Percentiles rank a stretch among this genome's conserved stretches.
phyloP scores from a whole-genome alignment of 2,797 vertebrate genomes.

The Erethizon dorsatum region DNA sequence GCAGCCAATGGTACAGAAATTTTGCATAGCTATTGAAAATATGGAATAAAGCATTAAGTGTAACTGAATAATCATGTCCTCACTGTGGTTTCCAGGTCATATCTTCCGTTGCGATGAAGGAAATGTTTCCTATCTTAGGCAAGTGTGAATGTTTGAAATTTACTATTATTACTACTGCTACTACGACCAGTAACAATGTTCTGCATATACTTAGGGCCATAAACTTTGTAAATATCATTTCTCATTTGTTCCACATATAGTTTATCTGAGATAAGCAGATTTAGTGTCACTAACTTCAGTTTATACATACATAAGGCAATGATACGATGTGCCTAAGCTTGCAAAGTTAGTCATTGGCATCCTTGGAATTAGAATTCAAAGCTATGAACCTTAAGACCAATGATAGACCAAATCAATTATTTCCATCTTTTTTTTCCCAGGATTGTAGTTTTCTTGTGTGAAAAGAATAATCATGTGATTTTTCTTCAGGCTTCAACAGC shows the following conservation, averaged over 20 bases:
- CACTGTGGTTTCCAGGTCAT: not conserved
- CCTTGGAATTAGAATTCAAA: not conserved
- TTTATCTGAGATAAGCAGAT: not conserved
- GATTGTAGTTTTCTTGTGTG: not conserved
- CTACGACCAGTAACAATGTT: not conserved
- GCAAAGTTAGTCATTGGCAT: not conserved
- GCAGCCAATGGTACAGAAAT: not conserved
- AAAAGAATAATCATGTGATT: not conserved
- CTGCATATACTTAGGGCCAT: not conserved
- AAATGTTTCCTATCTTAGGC: not conserved
- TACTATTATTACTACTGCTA: too few species aligned
- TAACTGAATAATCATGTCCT: not conserved
- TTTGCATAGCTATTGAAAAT: not conserved
- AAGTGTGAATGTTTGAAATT: not conserved
- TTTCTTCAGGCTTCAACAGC: not conserved
- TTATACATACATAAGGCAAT: not conserved
- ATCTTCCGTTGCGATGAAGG: not conserved
- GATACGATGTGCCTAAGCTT: not conserved
- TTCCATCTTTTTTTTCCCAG: not conserved
- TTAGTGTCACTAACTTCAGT: not conserved
- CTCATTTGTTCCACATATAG: not conserved
- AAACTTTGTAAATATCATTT: slow-evolving; percentile 19
- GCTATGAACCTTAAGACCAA: not conserved
- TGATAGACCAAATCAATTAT: not conserved
- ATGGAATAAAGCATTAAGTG: not conserved